A percentile compares a stretch with the other conserved stretches of the same genome.
Evolutionary conservation across 2,113 vertebrate species (phyloP).

Genomic region (Pardalotus punctatus): DNA sequence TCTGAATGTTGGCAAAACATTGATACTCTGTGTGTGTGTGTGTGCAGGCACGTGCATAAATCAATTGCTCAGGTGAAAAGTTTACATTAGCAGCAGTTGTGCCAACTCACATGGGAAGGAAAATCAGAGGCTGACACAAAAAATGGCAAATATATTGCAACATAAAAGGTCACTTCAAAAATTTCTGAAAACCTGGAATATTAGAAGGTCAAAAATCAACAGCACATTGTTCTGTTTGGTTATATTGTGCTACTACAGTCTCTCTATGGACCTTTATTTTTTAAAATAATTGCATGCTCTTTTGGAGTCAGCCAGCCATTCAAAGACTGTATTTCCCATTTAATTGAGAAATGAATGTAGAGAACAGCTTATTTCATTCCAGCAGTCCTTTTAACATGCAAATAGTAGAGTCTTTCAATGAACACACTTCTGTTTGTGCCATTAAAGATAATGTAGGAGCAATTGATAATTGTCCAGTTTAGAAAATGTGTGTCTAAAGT

Average conservation of each 20-base stretch:
- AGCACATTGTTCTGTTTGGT: constrained; percentile 6
- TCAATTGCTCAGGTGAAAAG: constrained; percentile 26
- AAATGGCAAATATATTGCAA: constrained; percentile 45
- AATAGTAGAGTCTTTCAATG: background rate
- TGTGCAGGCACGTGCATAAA: background rate
- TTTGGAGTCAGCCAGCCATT: constrained; percentile 30
- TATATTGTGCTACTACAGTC: background rate
- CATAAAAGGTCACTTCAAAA: constrained; percentile 59
- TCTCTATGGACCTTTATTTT: background rate
- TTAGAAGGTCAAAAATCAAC: constrained; percentile 66
- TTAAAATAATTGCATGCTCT: constrained; percentile 44
- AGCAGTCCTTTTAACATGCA: background rate
- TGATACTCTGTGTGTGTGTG: background rate
- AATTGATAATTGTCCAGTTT: background rate
- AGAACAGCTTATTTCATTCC: background rate
- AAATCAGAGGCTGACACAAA: constrained; percentile 38
- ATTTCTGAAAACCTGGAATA: constrained; percentile 47
- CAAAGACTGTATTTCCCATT: background rate
- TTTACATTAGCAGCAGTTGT: background rate
- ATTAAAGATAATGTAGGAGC: background rate
- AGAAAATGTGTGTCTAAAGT: background rate
- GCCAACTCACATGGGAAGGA: background rate
- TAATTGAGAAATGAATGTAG: constrained; percentile 35
- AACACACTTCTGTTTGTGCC: background rate
- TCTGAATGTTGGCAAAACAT: background rate